Percentiles rank a stretch among this genome's conserved stretches.
phyloP scores from a whole-genome alignment of 1,140 invertebrate species.

The Temnothorax curvispinosus region DNA sequence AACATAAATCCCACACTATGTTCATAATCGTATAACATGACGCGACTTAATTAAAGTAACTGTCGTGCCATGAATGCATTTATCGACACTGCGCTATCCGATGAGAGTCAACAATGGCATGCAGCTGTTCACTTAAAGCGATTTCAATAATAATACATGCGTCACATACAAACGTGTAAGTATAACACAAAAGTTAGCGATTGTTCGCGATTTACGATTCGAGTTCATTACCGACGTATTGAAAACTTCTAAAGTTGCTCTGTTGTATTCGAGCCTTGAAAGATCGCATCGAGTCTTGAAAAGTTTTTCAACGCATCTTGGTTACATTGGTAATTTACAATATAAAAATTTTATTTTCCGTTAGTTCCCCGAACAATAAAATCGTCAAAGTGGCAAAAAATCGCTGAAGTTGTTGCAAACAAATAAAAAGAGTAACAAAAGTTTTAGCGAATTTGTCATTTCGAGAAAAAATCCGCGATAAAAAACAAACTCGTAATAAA shows the following conservation, averaged over 20 bases:
- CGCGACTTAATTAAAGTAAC: conserved; percentile 50
- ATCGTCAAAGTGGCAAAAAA: background rate
- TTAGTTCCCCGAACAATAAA: background rate
- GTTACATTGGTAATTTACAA: conserved; percentile 15
- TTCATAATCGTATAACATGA: conserved; percentile 29
- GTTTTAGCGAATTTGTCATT: background rate
- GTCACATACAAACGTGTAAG: background rate
- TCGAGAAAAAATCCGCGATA: background rate
- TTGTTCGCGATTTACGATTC: conserved; percentile 42
- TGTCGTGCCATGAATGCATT: conserved; percentile 7
- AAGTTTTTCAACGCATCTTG: background rate
- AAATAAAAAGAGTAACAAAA: background rate
- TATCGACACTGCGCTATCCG: conserved; percentile 39
- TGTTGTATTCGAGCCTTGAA: background rate
- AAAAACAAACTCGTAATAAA: background rate
- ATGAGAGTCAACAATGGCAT: conserved; percentile 23
- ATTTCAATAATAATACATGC: conserved; percentile 38
- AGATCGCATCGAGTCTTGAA: conserved; percentile 12
- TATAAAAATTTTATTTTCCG: background rate
- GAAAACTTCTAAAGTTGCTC: conserved; percentile 29
- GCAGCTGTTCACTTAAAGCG: conserved; percentile 36
- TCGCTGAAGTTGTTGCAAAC: background rate
- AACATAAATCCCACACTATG: background rate
- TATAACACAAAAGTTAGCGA: conserved; percentile 32
- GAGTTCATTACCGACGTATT: conserved; percentile 18